Evolutionary conservation across 2,888 invertebrate species (phyloP), one percentile per base, ranked within the genome.

Genomic region (Scaptomyza caliginosa): DNA sequence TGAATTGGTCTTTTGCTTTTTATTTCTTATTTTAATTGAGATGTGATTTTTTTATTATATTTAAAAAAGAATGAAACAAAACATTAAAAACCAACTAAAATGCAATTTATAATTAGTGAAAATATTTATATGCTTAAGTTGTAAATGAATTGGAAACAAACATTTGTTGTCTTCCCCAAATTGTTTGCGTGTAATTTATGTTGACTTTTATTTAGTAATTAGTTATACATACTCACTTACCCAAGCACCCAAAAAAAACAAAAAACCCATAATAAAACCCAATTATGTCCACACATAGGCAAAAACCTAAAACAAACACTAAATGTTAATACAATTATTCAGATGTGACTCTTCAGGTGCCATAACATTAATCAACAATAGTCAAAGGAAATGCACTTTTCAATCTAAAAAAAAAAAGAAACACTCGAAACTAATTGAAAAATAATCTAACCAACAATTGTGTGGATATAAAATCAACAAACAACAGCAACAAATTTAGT

Each of bases 331-430:
- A 57, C 50, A 60, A 49, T 74, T 64, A 73, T 71, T 67, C 59
- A 69, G 65, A 76, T 81, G 87, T 83, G 85, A 83, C 83, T 83
- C 84, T 79, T 68, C 69, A 77, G 74, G 83, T 84, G 83, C 83
- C 83, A 84, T 84, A 84, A 84, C 30, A 71, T 43, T 34, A 42
- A 56, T 34, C 45, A 69, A 72, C 71, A 80, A 84, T 77, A 85
- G 86, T 78, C 74, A 86, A 39, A 59, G n/a, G n/a, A 21, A 46
- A 62, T 46, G 45, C 68, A 52, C 50, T 36, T 38, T 26, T 26
- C 26, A 26, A 2, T 10, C 8, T 2, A 24, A 8, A 2, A 24
- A 24, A 24, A 8, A 36, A 49, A 42, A 11, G 16, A 26, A 38
- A 36, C 49, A 67, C 60, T 67, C 62, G 23, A 26, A 63, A 54